phyloP scores from a whole-genome alignment of 1,140 invertebrate genomes.

The Nilaparvata lugens region DNA sequence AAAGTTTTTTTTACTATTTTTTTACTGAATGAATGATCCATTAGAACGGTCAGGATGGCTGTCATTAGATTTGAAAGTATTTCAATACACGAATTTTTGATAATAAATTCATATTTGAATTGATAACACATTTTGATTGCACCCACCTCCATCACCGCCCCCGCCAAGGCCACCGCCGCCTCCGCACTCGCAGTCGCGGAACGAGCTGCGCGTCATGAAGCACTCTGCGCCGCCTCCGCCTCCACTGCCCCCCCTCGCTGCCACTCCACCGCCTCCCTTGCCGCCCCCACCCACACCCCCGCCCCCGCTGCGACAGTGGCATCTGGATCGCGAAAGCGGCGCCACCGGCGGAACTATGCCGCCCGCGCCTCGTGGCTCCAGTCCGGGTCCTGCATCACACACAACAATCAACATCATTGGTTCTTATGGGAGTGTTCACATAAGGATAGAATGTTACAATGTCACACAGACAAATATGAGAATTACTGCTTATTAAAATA shows the following conservation, averaged over 20 bases:
- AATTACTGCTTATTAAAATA: too few relatives aligned
- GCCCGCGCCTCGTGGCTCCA: slow-evolving; percentile 1
- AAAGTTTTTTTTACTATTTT: too few relatives aligned
- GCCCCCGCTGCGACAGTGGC: slow-evolving; percentile 11
- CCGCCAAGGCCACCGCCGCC: not conserved
- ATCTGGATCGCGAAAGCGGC: slow-evolving; percentile 19
- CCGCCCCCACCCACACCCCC: not conserved
- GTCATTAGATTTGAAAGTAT: too few relatives aligned
- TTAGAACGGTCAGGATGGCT: too few relatives aligned
- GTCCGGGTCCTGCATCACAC: not conserved
- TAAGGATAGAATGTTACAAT: too few relatives aligned
- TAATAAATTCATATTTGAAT: too few relatives aligned
- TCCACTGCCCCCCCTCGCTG: not conserved
- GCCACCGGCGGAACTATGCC: slow-evolving; percentile 14
- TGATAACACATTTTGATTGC: too few relatives aligned
- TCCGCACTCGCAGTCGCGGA: slow-evolving; percentile 23
- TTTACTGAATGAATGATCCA: too few relatives aligned
- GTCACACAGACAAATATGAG: too few relatives aligned
- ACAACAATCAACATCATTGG: too few relatives aligned
- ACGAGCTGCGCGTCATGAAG: slow-evolving; percentile 25
- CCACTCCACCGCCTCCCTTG: slow-evolving; percentile 1
- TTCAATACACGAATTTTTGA: too few relatives aligned
- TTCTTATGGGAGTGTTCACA: too few relatives aligned
- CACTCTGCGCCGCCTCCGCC: slow-evolving; percentile 19
- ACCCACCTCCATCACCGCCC: slow-evolving; percentile 1